Percentiles rank a stretch among this genome's conserved stretches.
phyloP scores from a whole-genome alignment of 2,888 invertebrate species.

The Himalopsyche kuldschensis region DNA sequence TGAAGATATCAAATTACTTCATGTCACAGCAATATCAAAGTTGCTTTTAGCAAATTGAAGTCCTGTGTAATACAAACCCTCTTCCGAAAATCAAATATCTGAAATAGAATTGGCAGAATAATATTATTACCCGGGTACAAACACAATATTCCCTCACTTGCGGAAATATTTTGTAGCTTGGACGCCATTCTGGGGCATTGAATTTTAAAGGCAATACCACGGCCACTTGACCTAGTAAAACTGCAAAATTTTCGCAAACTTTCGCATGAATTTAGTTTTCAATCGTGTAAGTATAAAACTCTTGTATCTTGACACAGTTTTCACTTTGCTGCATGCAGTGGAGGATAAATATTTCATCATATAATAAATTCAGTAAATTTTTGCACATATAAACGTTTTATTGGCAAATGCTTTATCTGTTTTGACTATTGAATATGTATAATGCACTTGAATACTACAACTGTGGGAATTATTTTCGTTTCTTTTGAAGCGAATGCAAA shows the following conservation, averaged over 20 bases:
- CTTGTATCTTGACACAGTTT: background rate
- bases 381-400: background rate
- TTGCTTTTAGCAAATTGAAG: background rate
- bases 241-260: background rate
- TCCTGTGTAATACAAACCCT: background rate
- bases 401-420: background rate
- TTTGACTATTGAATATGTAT: too few relatives aligned
- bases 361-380: background rate
- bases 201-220: background rate
- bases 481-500: too few relatives aligned
- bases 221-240: background rate
- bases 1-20: background rate
- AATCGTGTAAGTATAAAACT: background rate
- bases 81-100: background rate
- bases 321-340: background rate
- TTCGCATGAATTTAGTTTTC: background rate
- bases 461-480: too few relatives aligned
- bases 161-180: background rate
- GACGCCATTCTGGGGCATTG: background rate
- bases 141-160: background rate
- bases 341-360: background rate
- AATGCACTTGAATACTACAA: too few relatives aligned
- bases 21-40: background rate
- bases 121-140: background rate
- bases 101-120: background rate